Evolutionary conservation across 2,797 vertebrate species (phyloP), one percentile per base, ranked within the genome.

Genomic region (Chromis chromis): DNA sequence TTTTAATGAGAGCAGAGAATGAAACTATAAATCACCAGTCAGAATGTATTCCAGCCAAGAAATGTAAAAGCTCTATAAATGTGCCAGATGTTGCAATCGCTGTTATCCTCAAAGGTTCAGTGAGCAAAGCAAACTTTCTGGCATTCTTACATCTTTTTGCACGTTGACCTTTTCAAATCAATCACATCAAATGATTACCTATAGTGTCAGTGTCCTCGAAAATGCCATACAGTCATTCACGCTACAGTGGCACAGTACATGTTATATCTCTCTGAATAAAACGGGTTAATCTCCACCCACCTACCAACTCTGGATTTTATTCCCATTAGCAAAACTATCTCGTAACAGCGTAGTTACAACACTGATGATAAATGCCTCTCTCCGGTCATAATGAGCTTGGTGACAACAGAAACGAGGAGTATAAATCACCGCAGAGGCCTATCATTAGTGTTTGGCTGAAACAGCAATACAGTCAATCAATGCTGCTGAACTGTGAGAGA

Each of bases 301-400:
- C 33, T 11, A 36, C 33, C 33, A 36, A 36, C 33, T 36, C 33
- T 36, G 33, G 10, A 36, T 36, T 36, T 36, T 12, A 36, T 36
- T 11, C 24, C 57, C 76, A 65, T 59, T 25, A 31, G 63, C 25
- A 25, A 69, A 76, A 57, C 8, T 22, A 25, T 74, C 42, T 79
- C 49, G 48, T 17, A 59, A 61, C 66, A 72, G 68, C 1, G 0
- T 25, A n/a, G 62, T 78, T 65, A 65, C 57, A 70, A 42, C 72
- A 57, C 22, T 44, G 65, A 56, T 80, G 81, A 67, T 60, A 70
- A 81, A 90, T 85, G 65, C 62, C 75, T 79, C 65, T 63, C 19
- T 78, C 12, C 64, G 40, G 44, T 74, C 44, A 48, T 78, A 84
- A 84, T 77, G 75, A 79, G 40, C 17, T 12, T 76, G 56, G 73